Percentiles rank a stretch among this genome's conserved stretches.
Evolutionary conservation across 2,113 vertebrate genomes (phyloP).

Genomic region (Rhinoderma darwinii): DNA sequence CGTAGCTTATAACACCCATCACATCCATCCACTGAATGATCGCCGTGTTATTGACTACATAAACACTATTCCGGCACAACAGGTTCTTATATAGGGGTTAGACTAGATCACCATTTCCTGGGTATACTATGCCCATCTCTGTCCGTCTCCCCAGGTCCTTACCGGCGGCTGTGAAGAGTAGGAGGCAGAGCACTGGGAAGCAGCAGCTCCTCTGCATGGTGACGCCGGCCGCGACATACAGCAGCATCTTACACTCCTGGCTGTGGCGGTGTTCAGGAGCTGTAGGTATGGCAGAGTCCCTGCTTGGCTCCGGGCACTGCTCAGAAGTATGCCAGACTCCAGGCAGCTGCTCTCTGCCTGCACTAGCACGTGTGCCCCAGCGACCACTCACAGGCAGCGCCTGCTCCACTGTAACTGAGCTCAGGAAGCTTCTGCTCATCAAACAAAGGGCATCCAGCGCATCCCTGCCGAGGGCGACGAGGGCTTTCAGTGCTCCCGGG

Average conservation of each 20-base stretch:
- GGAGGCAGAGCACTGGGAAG: slow-evolving; percentile 67
- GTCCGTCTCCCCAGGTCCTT: slow-evolving; percentile 54
- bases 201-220: slow-evolving; percentile 68
- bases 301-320: not conserved
- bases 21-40: no score
- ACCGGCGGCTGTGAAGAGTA: slow-evolving; percentile 73
- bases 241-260: not conserved
- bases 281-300: slow-evolving; percentile 6
- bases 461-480: slow-evolving; percentile 36
- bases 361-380: slow-evolving; percentile 34
- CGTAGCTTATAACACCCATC: not conserved
- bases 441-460: slow-evolving; percentile 34
- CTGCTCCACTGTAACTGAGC: slow-evolving; percentile 19
- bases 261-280: slow-evolving; percentile 63
- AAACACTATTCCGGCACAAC: not conserved
- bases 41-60: not conserved
- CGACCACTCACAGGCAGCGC: slow-evolving; percentile 35
- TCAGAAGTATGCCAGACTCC: slow-evolving; percentile 13
- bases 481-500: slow-evolving; percentile 43
- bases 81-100: not conserved
- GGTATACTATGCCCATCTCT: not conserved
- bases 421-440: slow-evolving; percentile 39
- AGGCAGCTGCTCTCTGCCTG: slow-evolving; percentile 26
- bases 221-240: not conserved
- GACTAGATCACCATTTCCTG: no score